Percentiles rank a stretch among this genome's conserved stretches.
These are phyloP conservation scores for Nemopilema nomurai DNA, from an alignment of 30 jellyfish, hydroid and myxozoan species.

Conservation along the genomic window DNA sequence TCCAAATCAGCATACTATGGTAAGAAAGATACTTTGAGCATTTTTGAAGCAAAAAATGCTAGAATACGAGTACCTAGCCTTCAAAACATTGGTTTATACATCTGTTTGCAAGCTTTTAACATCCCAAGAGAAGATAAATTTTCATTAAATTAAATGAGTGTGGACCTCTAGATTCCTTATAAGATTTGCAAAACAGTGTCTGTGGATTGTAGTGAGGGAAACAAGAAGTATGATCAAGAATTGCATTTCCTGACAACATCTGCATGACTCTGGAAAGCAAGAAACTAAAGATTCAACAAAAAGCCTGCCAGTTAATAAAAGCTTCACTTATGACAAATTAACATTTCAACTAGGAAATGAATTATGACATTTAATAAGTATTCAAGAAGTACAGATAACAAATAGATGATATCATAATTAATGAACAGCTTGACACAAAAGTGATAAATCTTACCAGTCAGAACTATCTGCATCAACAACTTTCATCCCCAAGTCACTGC, in stretches of 20 bases:
- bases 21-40: background rate
- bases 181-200: no score
- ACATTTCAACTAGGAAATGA: no score
- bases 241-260: no score
- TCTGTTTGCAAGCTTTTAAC: constrained; percentile 2
- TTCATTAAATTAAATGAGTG: no score
- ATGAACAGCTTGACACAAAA: background rate
- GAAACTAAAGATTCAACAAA: no score
- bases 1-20: constrained; percentile 71
- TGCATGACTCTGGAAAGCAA: no score
- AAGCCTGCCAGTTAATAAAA: no score
- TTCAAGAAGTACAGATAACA: background rate
- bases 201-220: no score
- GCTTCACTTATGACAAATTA: no score
- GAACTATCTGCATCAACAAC: constrained; percentile 46
- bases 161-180: no score
- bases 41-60: background rate
- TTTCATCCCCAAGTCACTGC: constrained; percentile 72
- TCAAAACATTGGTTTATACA: background rate
- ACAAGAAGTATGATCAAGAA: no score
- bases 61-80: background rate
- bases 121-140: background rate
- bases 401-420: background rate
- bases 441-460: constrained; percentile 55
- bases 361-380: no score